Conservation (phyloP, 2,113 vertebrate genomes). For the Labeo catla region DNA sequence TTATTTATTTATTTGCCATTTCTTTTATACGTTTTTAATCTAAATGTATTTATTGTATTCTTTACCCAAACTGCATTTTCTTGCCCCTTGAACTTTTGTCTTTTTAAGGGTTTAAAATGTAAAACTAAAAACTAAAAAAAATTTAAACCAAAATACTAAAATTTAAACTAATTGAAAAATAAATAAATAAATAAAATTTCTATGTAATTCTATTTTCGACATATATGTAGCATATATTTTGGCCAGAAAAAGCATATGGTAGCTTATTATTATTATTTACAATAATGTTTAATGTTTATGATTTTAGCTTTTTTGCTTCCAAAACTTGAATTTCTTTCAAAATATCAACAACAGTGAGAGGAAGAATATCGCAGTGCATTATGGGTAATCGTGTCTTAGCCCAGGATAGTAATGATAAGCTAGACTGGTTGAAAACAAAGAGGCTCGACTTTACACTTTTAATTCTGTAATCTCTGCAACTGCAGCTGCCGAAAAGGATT, state of each 20-base stretch:
- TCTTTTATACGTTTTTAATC: background rate
- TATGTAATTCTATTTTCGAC: background rate
- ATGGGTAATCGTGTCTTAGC: background rate
- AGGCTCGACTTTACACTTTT: background rate
- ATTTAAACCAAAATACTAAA: too few species aligned
- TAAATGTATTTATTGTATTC: background rate
- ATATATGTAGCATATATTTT: background rate
- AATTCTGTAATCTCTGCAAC: constrained; percentile 1
- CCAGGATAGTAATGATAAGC: background rate
- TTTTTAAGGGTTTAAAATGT: background rate
- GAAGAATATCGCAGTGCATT: background rate
- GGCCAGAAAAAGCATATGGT: background rate
- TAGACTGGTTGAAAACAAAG: background rate
- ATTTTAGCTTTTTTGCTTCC: background rate
- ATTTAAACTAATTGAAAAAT: too few species aligned
- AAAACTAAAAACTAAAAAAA: too few species aligned
- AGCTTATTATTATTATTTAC: background rate
- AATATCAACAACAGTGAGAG: background rate
- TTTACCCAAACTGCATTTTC: too few species aligned
- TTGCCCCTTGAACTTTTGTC: background rate
- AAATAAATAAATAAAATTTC: too few species aligned
- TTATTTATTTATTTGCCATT: background rate
- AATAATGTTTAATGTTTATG: background rate
- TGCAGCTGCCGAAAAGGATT: background rate
- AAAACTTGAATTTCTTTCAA: background rate